A percentile compares a stretch with the other conserved stretches of the same genome.
These are phyloP conservation scores for Nemotelus nigrinus DNA, from an alignment of 2,888 invertebrate species.

Conservation along the genomic window DNA sequence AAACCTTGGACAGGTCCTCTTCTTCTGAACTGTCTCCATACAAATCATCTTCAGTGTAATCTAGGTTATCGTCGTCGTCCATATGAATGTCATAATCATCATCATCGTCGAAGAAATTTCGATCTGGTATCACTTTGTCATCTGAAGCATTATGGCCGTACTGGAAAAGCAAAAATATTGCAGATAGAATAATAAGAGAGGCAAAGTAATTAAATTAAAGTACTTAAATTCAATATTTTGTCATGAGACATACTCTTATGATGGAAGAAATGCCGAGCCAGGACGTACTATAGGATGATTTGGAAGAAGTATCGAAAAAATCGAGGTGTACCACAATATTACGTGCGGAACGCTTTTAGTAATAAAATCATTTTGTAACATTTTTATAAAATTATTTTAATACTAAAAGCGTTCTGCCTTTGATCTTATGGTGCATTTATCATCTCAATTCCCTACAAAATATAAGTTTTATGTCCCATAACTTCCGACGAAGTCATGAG, in stretches of 20 bases:
- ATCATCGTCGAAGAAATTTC: slow-evolving; percentile 18
- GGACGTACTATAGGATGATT: too few species aligned
- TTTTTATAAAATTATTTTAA: too few species aligned
- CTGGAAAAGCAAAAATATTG: not conserved
- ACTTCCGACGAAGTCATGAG: too few species aligned
- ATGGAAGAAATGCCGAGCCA: not conserved
- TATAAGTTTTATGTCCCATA: too few species aligned
- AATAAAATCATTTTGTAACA: too few species aligned
- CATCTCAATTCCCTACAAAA: too few species aligned
- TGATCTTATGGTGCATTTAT: too few species aligned
- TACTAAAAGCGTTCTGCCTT: too few species aligned
- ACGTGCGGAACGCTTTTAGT: too few species aligned
- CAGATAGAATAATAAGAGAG: too few species aligned
- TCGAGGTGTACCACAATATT: too few species aligned
- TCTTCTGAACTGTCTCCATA: slow-evolving; percentile 29
- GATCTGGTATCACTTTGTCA: slow-evolving; percentile 27
- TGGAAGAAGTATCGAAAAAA: too few species aligned
- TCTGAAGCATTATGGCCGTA: slow-evolving; percentile 12
- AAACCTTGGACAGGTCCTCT: slow-evolving; percentile 4
- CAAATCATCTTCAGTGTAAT: slow-evolving; percentile 27
- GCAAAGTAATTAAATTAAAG: not conserved
- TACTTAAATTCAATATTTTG: not conserved
- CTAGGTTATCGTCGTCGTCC: slow-evolving; percentile 7
- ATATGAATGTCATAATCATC: slow-evolving; percentile 23
- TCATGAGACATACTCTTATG: not conserved